Evolutionary conservation across 2,797 vertebrate species (phyloP).

Genomic region (Carduelis carduelis): DNA sequence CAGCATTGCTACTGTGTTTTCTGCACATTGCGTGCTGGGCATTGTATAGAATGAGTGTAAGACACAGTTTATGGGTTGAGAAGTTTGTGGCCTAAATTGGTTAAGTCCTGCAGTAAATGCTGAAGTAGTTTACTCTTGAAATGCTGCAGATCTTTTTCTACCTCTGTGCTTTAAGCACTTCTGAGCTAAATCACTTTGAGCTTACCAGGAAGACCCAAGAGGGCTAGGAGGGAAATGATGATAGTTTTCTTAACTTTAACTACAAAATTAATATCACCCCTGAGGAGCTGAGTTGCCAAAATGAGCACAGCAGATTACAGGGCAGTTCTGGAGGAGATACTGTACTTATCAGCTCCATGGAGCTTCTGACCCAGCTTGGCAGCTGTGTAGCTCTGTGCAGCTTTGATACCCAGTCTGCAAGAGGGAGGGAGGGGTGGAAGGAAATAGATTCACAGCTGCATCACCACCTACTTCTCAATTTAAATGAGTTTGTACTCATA

Average conservation of each 20-base stretch:
- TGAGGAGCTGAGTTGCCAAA: neutral
- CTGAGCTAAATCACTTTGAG: neutral
- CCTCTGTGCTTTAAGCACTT: neutral
- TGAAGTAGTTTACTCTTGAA: neutral
- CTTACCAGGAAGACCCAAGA: neutral
- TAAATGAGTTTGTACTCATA: neutral
- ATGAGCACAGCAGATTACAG: neutral
- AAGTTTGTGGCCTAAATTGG: neutral
- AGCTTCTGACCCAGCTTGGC: neutral
- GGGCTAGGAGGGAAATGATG: neutral
- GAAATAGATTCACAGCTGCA: constrained; percentile 23
- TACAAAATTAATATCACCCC: neutral
- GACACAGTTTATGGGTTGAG: neutral
- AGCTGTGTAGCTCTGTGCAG: neutral
- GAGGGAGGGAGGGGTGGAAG: neutral
- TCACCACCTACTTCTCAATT: constrained; percentile 3
- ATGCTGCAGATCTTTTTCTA: neutral
- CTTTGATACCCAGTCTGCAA: neutral
- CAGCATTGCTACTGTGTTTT: neutral
- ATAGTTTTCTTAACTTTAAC: neutral
- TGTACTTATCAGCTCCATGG: neutral
- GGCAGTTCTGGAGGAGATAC: neutral
- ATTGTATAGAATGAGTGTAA: neutral
- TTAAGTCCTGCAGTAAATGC: neutral
- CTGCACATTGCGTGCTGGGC: neutral